Evolutionary conservation across 2,113 vertebrate genomes (phyloP), one percentile per base, ranked within the genome.

Genomic region (Larimichthys crocea): DNA sequence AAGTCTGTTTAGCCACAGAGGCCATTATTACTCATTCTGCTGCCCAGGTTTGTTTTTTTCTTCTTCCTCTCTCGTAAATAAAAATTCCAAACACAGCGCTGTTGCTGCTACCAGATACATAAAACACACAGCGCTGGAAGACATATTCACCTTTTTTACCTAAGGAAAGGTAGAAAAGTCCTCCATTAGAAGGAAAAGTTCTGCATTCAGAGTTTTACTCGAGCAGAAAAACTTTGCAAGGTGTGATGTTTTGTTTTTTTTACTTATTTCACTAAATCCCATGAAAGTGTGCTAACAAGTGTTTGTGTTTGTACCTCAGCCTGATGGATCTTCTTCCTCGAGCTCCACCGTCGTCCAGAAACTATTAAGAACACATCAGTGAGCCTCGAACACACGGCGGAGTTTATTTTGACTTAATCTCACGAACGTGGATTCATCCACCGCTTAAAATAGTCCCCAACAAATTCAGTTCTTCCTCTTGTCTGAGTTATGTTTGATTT

Each of bases 311-410:
- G 15, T 60, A 60, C 19, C 26, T 31, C 1, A 60, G 15, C 15
- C 57, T 29, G 26, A 19, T 31, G 1, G 2, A 11, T 61, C 59
- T 15, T 61, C 29, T 19, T 26, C 24, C 24, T 24, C 24, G 24
- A 24, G 29, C 26, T 31, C 16, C 26, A 19, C 2, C 19, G 57
- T 77, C 46, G 50, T 72, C 52, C 31, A 44, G 3, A 76, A 64
- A 76, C 73, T n/a, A 66, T 74, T 53, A 74, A 73, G 73, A 67
- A 74, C 70, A 74, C 62, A 60, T 74, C 42, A 74, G 7, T 16
- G 62, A 31, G 24, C 7, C 44, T 4, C 73, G 14, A 26, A 24
- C 53, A 60, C 57, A 60, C 57, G 4, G 16, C 15, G 22, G 1
- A 26, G 22, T 26, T 26, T 26, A 14, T 57, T 57, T 5, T 14